Percentiles rank a stretch among this genome's conserved stretches.
phyloP scores from a whole-genome alignment of 2,888 invertebrate species.

The Caenorhabditis zanzibari region DNA sequence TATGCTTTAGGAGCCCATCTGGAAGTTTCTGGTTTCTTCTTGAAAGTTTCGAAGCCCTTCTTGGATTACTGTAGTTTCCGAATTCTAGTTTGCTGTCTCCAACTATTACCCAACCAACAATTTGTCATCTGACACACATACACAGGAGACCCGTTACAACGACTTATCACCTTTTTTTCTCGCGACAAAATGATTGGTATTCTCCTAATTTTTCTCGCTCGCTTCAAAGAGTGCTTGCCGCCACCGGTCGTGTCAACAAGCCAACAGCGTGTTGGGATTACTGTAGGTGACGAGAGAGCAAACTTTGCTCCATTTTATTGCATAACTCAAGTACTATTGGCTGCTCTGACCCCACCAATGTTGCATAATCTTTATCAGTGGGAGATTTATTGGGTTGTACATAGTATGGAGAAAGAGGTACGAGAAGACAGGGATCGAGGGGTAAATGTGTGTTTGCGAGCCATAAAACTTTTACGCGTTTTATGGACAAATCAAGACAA shows the following conservation, averaged over 20 bases:
- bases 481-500: neutral
- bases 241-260: conserved; percentile 15
- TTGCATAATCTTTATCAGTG: conserved; percentile 47
- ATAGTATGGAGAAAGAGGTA: neutral
- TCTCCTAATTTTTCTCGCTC: neutral
- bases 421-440: neutral
- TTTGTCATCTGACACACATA: neutral
- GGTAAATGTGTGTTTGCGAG: conserved; percentile 50
- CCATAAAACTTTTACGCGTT: conserved; percentile 47
- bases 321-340: conserved; percentile 35
- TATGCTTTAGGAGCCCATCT: too few species aligned
- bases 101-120: too few species aligned
- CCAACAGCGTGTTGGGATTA: conserved; percentile 13
- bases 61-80: neutral
- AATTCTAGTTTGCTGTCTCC: too few species aligned
- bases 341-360: neutral
- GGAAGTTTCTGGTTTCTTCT: too few species aligned
- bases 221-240: conserved; percentile 16
- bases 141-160: too few species aligned
- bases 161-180: conserved; percentile 26
- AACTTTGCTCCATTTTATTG: conserved; percentile 15
- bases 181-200: neutral
- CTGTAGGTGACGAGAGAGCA: conserved; percentile 18
- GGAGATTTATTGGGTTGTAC: conserved; percentile 41
- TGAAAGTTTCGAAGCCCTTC: too few species aligned